A percentile compares a stretch with the other conserved stretches of the same genome.
phyloP scores from a whole-genome alignment of 2,113 vertebrate genomes.

The Eupsittula cactorum region DNA sequence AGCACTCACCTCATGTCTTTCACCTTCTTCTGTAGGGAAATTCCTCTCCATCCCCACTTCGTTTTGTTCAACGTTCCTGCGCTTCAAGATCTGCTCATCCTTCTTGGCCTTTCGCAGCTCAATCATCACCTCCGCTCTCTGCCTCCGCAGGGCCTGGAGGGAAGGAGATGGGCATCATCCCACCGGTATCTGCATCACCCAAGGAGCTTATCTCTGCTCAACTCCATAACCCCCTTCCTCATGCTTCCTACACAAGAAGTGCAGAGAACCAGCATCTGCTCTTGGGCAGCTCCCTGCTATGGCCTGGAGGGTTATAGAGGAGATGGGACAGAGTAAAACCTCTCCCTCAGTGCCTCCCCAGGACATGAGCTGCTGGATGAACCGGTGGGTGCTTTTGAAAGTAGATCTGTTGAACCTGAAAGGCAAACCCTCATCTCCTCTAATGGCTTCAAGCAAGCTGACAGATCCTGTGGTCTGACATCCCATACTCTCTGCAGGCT shows the following conservation, averaged over 20 bases:
- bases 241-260: accelerated
- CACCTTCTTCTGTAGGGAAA: conserved; percentile 24
- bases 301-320: background rate
- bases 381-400: background rate
- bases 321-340: background rate
- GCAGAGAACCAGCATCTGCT: background rate
- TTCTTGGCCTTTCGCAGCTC: conserved; percentile 88
- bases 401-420: background rate
- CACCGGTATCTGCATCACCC: accelerated
- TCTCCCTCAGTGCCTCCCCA: background rate
- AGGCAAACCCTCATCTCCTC: background rate
- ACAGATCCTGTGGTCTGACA: background rate
- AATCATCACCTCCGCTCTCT: conserved; percentile 73
- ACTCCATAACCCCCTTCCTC: background rate
- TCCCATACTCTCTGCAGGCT: accelerated
- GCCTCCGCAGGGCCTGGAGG: conserved; percentile 79
- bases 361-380: background rate
- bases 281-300: background rate
- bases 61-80: conserved; percentile 65
- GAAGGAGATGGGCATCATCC: background rate
- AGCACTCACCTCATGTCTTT: background rate
- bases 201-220: background rate
- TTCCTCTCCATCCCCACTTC: conserved; percentile 20
- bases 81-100: conserved; percentile 85
- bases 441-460: background rate